A percentile compares a stretch with the other conserved stretches of the same genome.
These are phyloP conservation scores for Sussaba pulchella DNA, from an alignment of 2,888 invertebrate species.

Conservation along the genomic window DNA sequence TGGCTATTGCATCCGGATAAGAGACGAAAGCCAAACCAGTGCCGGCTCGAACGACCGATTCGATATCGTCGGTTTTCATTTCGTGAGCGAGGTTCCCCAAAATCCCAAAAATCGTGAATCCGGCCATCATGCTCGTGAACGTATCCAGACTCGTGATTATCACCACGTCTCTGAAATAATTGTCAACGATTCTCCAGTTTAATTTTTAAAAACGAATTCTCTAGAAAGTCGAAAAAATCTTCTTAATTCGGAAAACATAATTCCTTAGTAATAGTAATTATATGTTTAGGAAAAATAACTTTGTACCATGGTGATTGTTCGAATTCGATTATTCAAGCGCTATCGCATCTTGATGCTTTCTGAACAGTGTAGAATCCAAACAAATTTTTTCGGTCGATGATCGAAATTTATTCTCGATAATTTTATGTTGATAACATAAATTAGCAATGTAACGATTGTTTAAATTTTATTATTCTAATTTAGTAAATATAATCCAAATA, in stretches of 20 bases:
- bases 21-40: conserved; percentile 94
- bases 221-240: background rate
- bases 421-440: too few species aligned
- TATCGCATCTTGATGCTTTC: too few species aligned
- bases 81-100: conserved; percentile 92
- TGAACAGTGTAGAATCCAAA: too few species aligned
- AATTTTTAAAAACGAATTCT: background rate
- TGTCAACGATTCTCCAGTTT: background rate
- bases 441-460: too few species aligned
- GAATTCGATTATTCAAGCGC: background rate
- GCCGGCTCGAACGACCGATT: conserved; percentile 90
- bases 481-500: too few species aligned
- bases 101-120: conserved; percentile 93
- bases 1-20: conserved; percentile 88
- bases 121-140: conserved; percentile 92
- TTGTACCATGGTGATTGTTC: background rate
- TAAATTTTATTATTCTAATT: too few species aligned
- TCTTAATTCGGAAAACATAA: background rate
- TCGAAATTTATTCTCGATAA: too few species aligned
- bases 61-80: conserved; percentile 87
- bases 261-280: background rate
- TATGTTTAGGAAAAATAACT: background rate
- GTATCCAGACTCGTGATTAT: conserved; percentile 94
- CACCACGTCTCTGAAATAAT: conserved; percentile 87
- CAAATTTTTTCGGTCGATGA: too few species aligned